Conservation (phyloP, 2,797 vertebrate genomes). For the Megaceryle alcyon region DNA sequence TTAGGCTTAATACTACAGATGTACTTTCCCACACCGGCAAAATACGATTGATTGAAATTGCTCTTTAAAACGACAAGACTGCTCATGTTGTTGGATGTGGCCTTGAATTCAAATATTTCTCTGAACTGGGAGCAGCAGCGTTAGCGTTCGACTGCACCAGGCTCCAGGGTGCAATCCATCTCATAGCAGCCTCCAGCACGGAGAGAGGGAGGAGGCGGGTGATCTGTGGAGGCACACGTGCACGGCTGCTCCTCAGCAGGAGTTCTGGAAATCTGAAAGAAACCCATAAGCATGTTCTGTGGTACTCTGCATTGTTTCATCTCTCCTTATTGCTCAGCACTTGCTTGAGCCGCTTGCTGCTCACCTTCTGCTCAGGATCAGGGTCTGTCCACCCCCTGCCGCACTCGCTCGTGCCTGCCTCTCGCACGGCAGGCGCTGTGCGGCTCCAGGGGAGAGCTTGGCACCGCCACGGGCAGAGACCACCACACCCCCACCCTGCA, state of each 20-base stretch:
- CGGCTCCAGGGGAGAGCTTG: not conserved
- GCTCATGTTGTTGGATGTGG: not conserved
- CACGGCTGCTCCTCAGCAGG: rapidly evolving
- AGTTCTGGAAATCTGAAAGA: not conserved
- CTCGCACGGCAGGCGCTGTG: not conserved
- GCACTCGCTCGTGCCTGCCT: not conserved
- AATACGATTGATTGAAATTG: not conserved
- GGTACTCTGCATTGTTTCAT: not conserved
- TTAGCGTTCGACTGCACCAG: rapidly evolving
- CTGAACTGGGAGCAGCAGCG: rapidly evolving
- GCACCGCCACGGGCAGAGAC: not conserved
- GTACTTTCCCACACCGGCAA: not conserved
- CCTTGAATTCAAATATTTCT: not conserved
- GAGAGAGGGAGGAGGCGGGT: rapidly evolving
- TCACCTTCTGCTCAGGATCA: not conserved
- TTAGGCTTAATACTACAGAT: not conserved
- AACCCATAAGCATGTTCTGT: rapidly evolving
- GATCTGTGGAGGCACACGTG: not conserved
- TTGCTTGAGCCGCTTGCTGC: rapidly evolving
- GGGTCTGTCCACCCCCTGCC: not conserved
- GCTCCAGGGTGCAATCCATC: not conserved
- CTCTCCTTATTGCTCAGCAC: not conserved
- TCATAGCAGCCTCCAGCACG: rapidly evolving
- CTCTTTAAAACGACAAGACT: not conserved
- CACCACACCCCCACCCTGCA: rapidly evolving